These are phyloP conservation scores for Hoplodrina ambigua DNA, from an alignment of 2,888 invertebrate genomes.

Conservation along the genomic window DNA sequence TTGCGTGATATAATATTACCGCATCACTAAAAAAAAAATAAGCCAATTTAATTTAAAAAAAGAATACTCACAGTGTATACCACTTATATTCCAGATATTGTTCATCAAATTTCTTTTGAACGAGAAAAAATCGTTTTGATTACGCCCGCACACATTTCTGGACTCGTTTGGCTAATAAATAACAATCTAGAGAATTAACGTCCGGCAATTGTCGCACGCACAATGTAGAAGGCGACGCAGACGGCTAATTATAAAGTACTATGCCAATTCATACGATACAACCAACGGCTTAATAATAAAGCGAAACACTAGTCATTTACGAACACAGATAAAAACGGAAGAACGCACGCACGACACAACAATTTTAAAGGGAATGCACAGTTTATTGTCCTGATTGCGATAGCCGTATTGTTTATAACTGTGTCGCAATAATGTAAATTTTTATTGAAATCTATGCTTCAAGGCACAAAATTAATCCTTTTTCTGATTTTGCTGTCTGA, in stretches of 20 bases:
- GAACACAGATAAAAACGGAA: constrained; percentile 44
- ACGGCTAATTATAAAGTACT: constrained; percentile 68
- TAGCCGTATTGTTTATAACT: constrained; percentile 53
- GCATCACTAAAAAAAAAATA: constrained; percentile 34
- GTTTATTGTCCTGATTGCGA: constrained; percentile 56
- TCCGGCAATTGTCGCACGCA: constrained; percentile 65
- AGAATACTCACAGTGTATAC: constrained; percentile 54
- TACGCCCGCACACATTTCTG: constrained; percentile 48
- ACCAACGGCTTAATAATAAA: constrained; percentile 56
- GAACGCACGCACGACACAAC: constrained; percentile 48
- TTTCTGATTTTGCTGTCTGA: constrained; percentile 65
- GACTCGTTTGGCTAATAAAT: constrained; percentile 45
- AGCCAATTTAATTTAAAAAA: constrained; percentile 28
- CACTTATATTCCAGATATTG: constrained; percentile 44
- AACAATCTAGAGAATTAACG: constrained; percentile 52
- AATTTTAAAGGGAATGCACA: constrained; percentile 50
- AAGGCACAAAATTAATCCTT: constrained; percentile 74
- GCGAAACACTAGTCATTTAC: constrained; percentile 51
- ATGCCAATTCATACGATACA: constrained; percentile 63
- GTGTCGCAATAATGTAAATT: constrained; percentile 62
- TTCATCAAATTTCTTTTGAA: constrained; percentile 60
- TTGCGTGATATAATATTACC: constrained; percentile 35
- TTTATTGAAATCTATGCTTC: constrained; percentile 69
- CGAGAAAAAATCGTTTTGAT: constrained; percentile 26
- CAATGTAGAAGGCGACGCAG: constrained; percentile 58